Evolutionary conservation across 2,113 vertebrate genomes (phyloP), one percentile per base, ranked within the genome.

Genomic region (Cyanoderma ruficeps): DNA sequence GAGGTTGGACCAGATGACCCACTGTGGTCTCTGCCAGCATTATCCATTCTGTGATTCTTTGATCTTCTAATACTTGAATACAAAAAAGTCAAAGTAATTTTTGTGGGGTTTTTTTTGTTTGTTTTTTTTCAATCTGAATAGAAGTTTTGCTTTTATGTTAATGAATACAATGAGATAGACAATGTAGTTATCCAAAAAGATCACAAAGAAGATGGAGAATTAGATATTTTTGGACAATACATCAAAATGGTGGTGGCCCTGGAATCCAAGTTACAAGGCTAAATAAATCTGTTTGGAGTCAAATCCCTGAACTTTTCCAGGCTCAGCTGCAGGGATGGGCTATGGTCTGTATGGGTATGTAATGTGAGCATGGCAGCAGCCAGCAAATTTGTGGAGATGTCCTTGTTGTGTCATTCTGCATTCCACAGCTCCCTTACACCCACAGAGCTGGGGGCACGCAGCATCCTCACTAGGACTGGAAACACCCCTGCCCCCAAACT

Each of bases 401-500:
- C 41, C 24, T 52, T 41, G 22, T 3, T 1, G n/a, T 16, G 30
- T 31, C 65, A 13, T 19, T 46, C 15, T 57, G 67, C 35, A 65
- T 71, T 70, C 47, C 10, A 9, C n/a, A 46, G 68, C 39, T 78
- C 7, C 16, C 10, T n/a, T 19, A 28, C 46, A 70, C 31, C 67
- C 11, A 20, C 61, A 61, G 30, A 68, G 46, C 56, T 35, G 19
- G 21, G 39, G 15, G 9, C 35, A 47, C 19, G 39, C 41, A 72
- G 59, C 46, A 27, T 31, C 59, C 59, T 33, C 37, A 13, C 3
- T 1, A 20, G 31, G 20, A n/a, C 19, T 0, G 0, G 21, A 50
- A 57, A 37, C 13, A 15, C 8, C n/a, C 37, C 28, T 78, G 42
- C 8, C 21, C 13, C 31, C 18, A 33, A 25, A 23, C 16, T 28